These are phyloP conservation scores for Melanotus villosus DNA, from an alignment of 2,888 invertebrate species.

Conservation along the genomic window DNA sequence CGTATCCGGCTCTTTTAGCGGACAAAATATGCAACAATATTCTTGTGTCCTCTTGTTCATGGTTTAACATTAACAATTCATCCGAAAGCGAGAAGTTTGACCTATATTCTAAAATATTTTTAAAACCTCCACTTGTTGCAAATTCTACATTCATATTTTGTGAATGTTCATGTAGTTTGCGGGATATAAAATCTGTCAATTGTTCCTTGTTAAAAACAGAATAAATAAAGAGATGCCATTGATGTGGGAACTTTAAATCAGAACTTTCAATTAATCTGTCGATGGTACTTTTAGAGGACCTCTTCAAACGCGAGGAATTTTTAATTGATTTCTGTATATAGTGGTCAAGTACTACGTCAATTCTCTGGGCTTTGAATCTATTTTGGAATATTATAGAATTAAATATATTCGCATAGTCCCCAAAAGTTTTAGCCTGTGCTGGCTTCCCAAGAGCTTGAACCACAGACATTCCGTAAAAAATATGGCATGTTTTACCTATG, in stretches of 20 bases:
- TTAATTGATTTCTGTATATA: constrained; percentile 32
- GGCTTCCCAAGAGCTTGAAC: too few relatives aligned
- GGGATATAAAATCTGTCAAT: constrained; percentile 39
- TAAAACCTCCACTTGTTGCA: too few relatives aligned
- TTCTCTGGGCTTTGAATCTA: constrained; percentile 21
- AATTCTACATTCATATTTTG: not conserved
- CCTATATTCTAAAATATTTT: too few relatives aligned
- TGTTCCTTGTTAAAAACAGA: constrained; percentile 39
- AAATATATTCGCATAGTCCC: constrained; percentile 33
- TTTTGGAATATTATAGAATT: constrained; percentile 20
- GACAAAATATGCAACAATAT: too few relatives aligned
- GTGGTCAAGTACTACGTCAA: constrained; percentile 32
- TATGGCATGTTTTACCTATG: not conserved
- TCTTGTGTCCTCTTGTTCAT: too few relatives aligned
- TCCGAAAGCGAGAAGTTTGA: too few relatives aligned
- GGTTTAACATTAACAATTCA: too few relatives aligned
- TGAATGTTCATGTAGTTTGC: not conserved
- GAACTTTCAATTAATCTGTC: constrained; percentile 16
- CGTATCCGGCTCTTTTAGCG: too few relatives aligned
- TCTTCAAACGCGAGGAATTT: constrained; percentile 17
- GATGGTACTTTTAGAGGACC: not conserved
- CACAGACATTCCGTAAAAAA: constrained; percentile 15
- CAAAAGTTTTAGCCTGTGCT: constrained; percentile 24
- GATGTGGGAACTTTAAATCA: constrained; percentile 35
- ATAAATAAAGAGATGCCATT: constrained; percentile 48